Evolutionary conservation across 2,888 invertebrate species (phyloP), one percentile per base, ranked within the genome.

Genomic region (Nineta flava): DNA sequence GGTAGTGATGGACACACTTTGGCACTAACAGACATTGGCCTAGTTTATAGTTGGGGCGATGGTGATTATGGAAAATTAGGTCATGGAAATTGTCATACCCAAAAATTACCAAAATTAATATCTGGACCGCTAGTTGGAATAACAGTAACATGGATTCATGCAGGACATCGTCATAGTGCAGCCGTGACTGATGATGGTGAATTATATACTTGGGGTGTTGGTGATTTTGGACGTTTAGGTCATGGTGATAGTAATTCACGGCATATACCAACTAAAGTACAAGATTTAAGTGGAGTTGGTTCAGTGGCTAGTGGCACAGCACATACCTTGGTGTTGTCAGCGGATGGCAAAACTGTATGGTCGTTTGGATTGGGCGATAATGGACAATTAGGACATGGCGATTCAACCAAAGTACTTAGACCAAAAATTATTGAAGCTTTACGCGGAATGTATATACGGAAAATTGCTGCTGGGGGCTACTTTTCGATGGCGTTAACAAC

Each of bases 241-340:
- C 76, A 76, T 60, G 77, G 77, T n/a, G 77, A 79, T 60, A 73
- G 69, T 55, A 72, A 67, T 52, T 72, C 72, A 26, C 68, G 75
- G 45, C 73, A 72, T 57, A 60, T 74, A 17, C 79, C 79, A 1
- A 77, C 76, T 1, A 65, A 72, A 48, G 77, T 79, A 4, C 66
- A 68, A 47, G 76, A 76, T 57, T 60, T 79, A 41, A 64, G 64
- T 13, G 69, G 71, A 49, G 73, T 78, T n/a, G 77, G 76, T 3
- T 62, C 65, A n/a, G 74, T 74, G 9, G 67, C 72, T 3, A 75
- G 75, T 57, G 75, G 75, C 9, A 71, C 71, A 53, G 69, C 73
- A 7, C 74, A 75, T 56, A 75, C 75, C 1, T 57, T 75, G 17
- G 74, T 67, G 2, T 61, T 74, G 7, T 73, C 74, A 1, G 60